phyloP scores from a whole-genome alignment of 2,113 vertebrate species.

The Agapornis roseicollis region DNA sequence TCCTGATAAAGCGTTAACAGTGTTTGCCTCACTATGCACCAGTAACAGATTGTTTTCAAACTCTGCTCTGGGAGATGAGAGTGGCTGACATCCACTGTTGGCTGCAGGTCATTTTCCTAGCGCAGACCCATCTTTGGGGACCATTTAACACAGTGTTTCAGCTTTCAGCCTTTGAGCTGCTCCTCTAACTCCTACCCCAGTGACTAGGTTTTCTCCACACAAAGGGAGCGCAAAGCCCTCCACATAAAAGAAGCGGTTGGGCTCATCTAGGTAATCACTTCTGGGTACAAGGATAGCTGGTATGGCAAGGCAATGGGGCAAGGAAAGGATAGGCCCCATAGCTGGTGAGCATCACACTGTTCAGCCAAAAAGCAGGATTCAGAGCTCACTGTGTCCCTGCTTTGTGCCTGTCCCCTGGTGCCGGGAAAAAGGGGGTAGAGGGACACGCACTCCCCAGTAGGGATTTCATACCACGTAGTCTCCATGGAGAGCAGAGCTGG shows the following conservation, averaged over 20 bases:
- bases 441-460: neutral
- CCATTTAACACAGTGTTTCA: slow-evolving; percentile 7
- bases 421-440: rapidly evolving
- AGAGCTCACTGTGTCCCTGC: rapidly evolving
- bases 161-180: neutral
- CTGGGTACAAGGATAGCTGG: neutral
- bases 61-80: neutral
- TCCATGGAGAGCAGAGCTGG: neutral
- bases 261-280: neutral
- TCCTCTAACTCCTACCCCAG: neutral
- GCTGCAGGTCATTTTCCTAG: slow-evolving; percentile 1
- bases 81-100: neutral
- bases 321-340: neutral
- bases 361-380: neutral
- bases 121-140: neutral
- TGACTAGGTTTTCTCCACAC: rapidly evolving
- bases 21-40: neutral
- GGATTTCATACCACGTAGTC: neutral
- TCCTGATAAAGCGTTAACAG: neutral
- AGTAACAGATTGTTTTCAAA: slow-evolving; percentile 13
- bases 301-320: neutral
- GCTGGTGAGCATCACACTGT: neutral
- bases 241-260: neutral
- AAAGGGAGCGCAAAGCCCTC: neutral
- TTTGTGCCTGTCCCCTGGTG: neutral